phyloP scores from a whole-genome alignment of 1,140 invertebrate genomes.

The Phymastichus coffea region DNA sequence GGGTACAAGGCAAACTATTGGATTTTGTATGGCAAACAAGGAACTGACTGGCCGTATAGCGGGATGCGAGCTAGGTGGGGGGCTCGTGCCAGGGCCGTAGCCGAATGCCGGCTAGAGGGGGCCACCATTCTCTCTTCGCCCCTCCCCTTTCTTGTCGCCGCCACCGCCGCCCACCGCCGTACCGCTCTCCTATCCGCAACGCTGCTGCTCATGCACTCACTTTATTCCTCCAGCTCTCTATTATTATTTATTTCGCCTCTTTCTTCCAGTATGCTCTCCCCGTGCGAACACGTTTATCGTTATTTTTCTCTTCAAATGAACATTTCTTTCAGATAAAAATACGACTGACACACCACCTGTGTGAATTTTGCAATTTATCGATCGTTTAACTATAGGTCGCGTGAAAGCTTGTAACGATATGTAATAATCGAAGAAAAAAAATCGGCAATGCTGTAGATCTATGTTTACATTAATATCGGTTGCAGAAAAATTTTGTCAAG shows the following conservation, averaged over 20 bases:
- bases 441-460: no score
- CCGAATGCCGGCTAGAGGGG: conserved; percentile 17
- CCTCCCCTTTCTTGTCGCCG: not conserved
- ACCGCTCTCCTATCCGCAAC: not conserved
- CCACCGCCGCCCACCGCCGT: not conserved
- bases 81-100: conserved; percentile 37
- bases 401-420: not conserved
- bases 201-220: not conserved
- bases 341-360: no score
- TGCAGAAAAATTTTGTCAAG: not conserved
- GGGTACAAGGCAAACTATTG: conserved; percentile 56
- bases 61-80: conserved; percentile 42
- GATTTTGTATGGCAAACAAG: conserved; percentile 60
- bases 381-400: not conserved
- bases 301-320: not conserved
- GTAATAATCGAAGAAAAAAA: not conserved
- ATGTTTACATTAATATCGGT: no score
- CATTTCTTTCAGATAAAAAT: no score
- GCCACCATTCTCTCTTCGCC: not conserved
- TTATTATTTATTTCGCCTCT: conserved; percentile 19
- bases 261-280: conserved; percentile 2
- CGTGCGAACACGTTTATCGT: no score
- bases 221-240: not conserved
- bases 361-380: not conserved
- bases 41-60: conserved; percentile 55